Evolutionary conservation across 2,113 vertebrate genomes (phyloP), one percentile per base, ranked within the genome.

Genomic region (Hystrix cristata): DNA sequence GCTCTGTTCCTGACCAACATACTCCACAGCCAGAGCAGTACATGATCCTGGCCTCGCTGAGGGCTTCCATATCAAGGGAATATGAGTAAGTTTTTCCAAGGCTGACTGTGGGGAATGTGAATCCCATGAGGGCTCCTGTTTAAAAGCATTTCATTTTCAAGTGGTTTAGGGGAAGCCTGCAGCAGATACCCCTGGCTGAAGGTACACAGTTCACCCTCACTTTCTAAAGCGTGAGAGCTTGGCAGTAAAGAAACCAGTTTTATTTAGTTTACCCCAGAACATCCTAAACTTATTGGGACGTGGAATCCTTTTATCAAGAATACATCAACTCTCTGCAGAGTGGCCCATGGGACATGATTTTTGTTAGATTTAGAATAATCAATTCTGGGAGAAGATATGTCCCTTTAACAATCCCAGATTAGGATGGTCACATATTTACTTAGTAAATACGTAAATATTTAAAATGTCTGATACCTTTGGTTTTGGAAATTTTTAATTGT

Each of bases 351-450:
- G 78, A 46, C 25, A 19, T 29, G 15, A 76, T 34, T 89, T 96
- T 88, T 88, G 46, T 62, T 74, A 76, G 48, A 31, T 67, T 95
- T 87, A 79, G 43, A 86, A 53, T 78, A 89, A 93, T 87, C 89
- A 48, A 76, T 82, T 95, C 60, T 81, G 55, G 78, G 43, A 93
- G 55, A 90, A 78, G 62, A 55, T 82, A 4, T 31, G 6, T 83
- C 43, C 27, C 29, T 48, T 59, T 79, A 85, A 67, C 27, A 67
- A 21, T 59, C 23, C 57, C 82, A 12, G 82, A 12, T 93, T 82
- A 95, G 55, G 29, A 76, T 88, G 38, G 5, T 43, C 85, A 67
- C n/a, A 25, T 14, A 74, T 15, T 82, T 21, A 34, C 38, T 80
- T 67, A 72, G 25, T 46, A 94, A 64, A 34, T 69, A 74, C 57